phyloP scores from a whole-genome alignment of 2,113 vertebrate genomes.

The Microtus oregoni region DNA sequence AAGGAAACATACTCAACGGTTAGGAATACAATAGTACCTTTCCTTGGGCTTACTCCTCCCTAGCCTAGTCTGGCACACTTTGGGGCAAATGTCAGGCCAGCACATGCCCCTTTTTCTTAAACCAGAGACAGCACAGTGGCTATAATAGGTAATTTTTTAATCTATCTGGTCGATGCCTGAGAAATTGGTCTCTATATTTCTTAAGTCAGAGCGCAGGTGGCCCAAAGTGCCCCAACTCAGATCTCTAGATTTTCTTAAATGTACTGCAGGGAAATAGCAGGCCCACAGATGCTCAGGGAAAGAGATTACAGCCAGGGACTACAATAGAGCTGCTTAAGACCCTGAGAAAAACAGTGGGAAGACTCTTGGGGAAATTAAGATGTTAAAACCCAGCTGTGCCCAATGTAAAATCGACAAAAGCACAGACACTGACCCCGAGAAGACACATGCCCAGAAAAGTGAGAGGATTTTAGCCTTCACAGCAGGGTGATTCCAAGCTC shows the following conservation, averaged over 20 bases:
- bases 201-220: not conserved
- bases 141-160: constrained; percentile 8
- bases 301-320: not conserved
- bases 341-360: not conserved
- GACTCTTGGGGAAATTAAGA: constrained; percentile 18
- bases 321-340: not conserved
- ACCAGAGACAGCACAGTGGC: not conserved
- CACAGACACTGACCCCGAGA: not conserved
- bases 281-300: not conserved
- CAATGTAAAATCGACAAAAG: constrained; percentile 10
- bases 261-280: not conserved
- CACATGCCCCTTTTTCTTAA: not conserved
- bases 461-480: not conserved
- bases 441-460: not conserved
- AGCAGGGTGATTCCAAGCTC: not conserved
- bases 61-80: not conserved
- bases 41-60: not conserved
- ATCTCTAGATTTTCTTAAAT: not conserved
- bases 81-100: not conserved
- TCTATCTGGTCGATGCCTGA: not conserved
- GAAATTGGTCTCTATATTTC: not conserved
- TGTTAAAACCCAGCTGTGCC: not conserved
- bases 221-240: not conserved
- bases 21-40: not conserved
- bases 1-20: not conserved